Evolutionary conservation across 2,888 invertebrate genomes (phyloP).

Genomic region (Lumbricus terrestris): DNA sequence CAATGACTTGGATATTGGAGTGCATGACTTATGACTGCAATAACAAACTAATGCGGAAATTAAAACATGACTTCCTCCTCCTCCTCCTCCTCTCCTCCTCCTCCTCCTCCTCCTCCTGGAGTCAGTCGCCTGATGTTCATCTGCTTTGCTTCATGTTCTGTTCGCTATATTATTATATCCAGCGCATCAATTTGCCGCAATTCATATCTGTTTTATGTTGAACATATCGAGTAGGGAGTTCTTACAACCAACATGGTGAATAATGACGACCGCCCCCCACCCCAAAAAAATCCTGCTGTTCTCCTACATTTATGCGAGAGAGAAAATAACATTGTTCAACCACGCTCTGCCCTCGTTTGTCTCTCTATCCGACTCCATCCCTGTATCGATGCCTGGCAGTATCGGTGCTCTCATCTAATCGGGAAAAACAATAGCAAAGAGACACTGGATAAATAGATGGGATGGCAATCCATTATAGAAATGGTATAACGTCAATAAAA

Average conservation of each 20-base stretch:
- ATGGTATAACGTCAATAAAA: neutral
- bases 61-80: neutral
- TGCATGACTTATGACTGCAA: slow-evolving; percentile 3
- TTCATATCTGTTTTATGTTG: neutral
- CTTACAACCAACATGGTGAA: neutral
- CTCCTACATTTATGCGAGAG: neutral
- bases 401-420: neutral
- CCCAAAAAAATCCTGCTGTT: neutral
- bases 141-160: neutral
- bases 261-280: neutral
- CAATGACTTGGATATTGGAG: neutral
- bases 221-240: neutral
- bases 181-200: neutral
- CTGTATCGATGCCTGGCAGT: neutral
- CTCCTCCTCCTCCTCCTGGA: too few species aligned
- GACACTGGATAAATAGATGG: neutral
- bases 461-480: neutral
- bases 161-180: too few species aligned
- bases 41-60: neutral
- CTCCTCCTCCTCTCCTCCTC: neutral
- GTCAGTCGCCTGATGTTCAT: too few species aligned
- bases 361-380: neutral
- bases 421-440: neutral
- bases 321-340: neutral
- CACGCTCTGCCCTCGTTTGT: neutral